A percentile compares a stretch with the other conserved stretches of the same genome.
These are phyloP conservation scores for Sinella curviseta DNA, from an alignment of 1,140 invertebrate genomes.

Conservation along the genomic window DNA sequence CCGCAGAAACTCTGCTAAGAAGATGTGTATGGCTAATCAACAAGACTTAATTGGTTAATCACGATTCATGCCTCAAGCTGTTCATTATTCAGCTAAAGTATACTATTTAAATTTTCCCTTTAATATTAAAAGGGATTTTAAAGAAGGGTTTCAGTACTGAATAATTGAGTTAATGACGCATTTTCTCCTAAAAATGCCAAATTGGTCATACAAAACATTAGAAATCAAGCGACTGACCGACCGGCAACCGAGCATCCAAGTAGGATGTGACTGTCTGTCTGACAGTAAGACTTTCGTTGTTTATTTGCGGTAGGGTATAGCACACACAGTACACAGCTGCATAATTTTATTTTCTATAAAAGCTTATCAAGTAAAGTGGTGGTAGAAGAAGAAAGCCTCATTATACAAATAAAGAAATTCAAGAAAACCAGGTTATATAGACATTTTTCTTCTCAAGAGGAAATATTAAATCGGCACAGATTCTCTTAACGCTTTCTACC, in stretches of 20 bases:
- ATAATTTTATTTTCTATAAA: background rate
- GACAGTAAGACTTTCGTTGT: background rate
- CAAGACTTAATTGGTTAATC: constrained; percentile 15
- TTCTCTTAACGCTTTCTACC: too few species aligned
- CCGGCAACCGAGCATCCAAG: background rate
- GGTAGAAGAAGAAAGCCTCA: background rate
- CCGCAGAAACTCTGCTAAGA: background rate
- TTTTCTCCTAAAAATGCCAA: background rate
- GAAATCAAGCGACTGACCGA: background rate
- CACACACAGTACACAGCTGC: background rate
- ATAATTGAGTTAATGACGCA: constrained; percentile 13
- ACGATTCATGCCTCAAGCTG: constrained; percentile 10
- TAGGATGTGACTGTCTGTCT: background rate
- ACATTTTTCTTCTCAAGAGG: background rate
- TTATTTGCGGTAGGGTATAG: background rate
- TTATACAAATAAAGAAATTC: background rate
- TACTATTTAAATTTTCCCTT: background rate
- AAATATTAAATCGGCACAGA: background rate
- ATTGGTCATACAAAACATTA: background rate
- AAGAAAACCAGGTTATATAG: background rate
- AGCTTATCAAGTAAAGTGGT: too few species aligned
- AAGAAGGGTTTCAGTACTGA: background rate
- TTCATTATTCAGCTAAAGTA: background rate
- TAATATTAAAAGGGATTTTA: background rate
- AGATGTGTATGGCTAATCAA: constrained; percentile 5